Evolutionary conservation across 2,797 vertebrate species (phyloP), one percentile per base, ranked within the genome.

Genomic region (Eulemur coronatus): DNA sequence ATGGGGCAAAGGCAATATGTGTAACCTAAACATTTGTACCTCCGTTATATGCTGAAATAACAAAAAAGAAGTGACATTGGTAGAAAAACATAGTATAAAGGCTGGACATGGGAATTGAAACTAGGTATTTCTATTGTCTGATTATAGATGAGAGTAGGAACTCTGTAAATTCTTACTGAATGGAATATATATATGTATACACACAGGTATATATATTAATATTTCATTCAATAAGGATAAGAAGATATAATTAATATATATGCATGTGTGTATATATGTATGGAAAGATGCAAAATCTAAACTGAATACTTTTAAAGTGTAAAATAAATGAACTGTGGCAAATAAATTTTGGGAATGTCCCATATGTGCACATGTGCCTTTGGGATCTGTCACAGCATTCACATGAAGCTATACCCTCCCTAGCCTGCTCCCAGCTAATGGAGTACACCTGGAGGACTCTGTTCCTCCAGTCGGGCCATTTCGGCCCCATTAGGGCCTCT

Each of bases 361-460:
- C 41, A 3, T 3, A 7, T 2, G 4, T 17, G 18, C 2, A 5
- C 9, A 7, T 4, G 0, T 0, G 20, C 28, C 52, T 86, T 55
- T 76, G 92, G 75, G 57, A n/a, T 18, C 6, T 46, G 24, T 30
- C 18, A 4, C 1, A 7, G 43, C 35, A 3, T 48, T 63, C 28
- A 7, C 4, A 0, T 5, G 57, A 85, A 73, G 26, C 46, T 48
- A 1, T 4, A 14, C 5, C 46, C 24, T 57, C 13, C 50, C 75
- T 0, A 33, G 41, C 3, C 22, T 14, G 13, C 52, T 26, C 15
- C 52, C 6, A 20, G 52, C 20, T 15, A 22, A 2, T 79, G 20
- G 24, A 35, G 87, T 13, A 3, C 1, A 43, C 17, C 50, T 4
- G 5, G 0, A 38, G 24, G 10, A 12, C 30, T 17, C 2, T 55